Percentiles rank a stretch among this genome's conserved stretches.
Conservation (phyloP, 2,888 invertebrate species). For the Tuta absoluta region DNA sequence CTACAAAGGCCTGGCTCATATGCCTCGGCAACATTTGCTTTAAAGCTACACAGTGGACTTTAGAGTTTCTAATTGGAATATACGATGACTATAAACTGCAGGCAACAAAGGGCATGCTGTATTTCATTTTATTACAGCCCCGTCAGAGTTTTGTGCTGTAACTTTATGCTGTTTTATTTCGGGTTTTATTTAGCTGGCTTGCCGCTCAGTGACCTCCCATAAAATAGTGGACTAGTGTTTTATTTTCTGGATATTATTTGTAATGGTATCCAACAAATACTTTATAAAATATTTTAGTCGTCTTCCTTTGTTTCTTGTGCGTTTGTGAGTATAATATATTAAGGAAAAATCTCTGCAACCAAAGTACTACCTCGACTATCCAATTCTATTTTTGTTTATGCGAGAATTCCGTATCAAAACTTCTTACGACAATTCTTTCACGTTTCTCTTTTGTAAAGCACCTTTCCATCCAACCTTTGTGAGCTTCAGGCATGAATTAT, state of each 20-base stretch:
- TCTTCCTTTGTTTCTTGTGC: no score
- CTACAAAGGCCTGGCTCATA: conserved; percentile 1
- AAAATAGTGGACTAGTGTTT: not conserved
- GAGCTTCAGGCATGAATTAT: conserved; percentile 8
- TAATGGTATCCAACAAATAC: not conserved
- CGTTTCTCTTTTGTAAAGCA: not conserved
- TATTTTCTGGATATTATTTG: not conserved
- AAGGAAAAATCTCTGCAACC: no score
- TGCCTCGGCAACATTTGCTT: conserved; percentile 35
- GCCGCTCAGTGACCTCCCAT: not conserved
- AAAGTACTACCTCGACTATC: no score
- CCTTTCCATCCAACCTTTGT: not conserved
- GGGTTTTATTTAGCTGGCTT: conserved; percentile 15
- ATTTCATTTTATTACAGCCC: conserved; percentile 21
- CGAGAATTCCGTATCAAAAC: not conserved
- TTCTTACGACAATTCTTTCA: not conserved
- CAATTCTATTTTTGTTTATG: no score
- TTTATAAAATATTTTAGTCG: not conserved
- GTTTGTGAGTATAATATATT: no score
- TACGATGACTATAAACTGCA: conserved; percentile 18
- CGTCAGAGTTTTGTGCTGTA: conserved; percentile 12
- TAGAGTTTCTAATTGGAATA: conserved; percentile 31
- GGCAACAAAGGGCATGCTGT: conserved; percentile 9
- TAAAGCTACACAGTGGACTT: conserved; percentile 33
- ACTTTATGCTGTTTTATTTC: conserved; percentile 19